Evolutionary conservation across 1,140 invertebrate species (phyloP), one percentile per base, ranked within the genome.

Genomic region (Vanessa tameamea): DNA sequence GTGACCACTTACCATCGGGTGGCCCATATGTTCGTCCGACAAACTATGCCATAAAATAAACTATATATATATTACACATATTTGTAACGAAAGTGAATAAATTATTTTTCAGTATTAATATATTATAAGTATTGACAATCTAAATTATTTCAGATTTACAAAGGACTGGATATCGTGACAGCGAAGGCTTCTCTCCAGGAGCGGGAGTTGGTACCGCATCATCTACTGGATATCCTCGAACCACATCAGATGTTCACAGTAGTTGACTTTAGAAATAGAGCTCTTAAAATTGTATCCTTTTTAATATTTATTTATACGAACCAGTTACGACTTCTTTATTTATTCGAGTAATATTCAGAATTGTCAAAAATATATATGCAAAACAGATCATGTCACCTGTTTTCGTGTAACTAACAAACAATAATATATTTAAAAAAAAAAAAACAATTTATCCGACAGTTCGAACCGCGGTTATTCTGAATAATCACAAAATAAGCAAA

Each of bases 171-270:
- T 86, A 97, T 99, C 78, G 96, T 98, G 65, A 99, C 98, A 0
- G 99, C 99, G 23, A 99, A 99, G 93, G 97, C 98, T 0, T 98
- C 97, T 0, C 81, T 84, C 48, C 96, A 97, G 80, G 99, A 99
- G 90, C 94, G 94, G 82, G 81, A 93, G 47, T 82, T 94, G 73
- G 96, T 95, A 2, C 94, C 94, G 3, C 99, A 99, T 94, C 98
- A 99, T 89, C 93, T 99, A 83, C 93, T 99, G 59, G 96, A 98
- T 87, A 95, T 98, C 64, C 87, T 99, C 37, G 95, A 98, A 78
- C 98, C 98, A 0, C 87, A 96, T 43, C 93, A 95, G 74, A 94
- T 94, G 43, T 99, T 96, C 87, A 98, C 96, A 31, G 98, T 99
- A 3, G 94, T 96, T 0, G 95, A 98, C 83, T 99, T 97, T 92